A percentile compares a stretch with the other conserved stretches of the same genome.
Evolutionary conservation across 2,888 invertebrate genomes (phyloP).

Genomic region (Ochropacha duplaris): DNA sequence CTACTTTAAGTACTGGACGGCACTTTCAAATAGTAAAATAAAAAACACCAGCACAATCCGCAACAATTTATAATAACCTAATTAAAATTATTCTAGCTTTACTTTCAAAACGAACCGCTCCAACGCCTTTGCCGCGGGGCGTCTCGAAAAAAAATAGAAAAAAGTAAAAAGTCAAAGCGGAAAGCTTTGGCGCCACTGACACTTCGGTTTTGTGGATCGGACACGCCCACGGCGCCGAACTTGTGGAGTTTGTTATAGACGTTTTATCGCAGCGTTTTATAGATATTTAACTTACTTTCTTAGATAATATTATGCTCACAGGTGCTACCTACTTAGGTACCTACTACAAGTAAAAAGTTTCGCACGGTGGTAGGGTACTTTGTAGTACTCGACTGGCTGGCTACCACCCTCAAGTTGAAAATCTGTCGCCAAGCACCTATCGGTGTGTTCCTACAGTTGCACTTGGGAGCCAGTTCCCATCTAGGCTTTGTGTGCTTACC

Average conservation of each 20-base stretch:
- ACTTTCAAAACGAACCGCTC: constrained; percentile 29
- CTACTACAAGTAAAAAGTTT: too few relatives aligned
- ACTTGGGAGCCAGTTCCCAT: too few relatives aligned
- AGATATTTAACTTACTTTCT: neutral
- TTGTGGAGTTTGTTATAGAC: neutral
- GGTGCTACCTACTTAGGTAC: neutral
- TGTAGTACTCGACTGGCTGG: too few relatives aligned
- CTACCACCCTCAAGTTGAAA: too few relatives aligned
- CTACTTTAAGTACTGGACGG: too few relatives aligned
- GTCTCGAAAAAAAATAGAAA: constrained; percentile 43
- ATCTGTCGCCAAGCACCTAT: too few relatives aligned
- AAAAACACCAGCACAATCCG: neutral
- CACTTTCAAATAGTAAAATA: too few relatives aligned
- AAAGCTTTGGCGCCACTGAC: constrained; percentile 75
- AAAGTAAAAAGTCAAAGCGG: constrained; percentile 58
- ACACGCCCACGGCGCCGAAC: constrained; percentile 67
- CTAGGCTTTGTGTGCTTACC: too few relatives aligned
- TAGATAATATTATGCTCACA: too few relatives aligned
- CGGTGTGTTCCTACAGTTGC: too few relatives aligned
- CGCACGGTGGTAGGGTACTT: too few relatives aligned
- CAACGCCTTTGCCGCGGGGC: constrained; percentile 63
- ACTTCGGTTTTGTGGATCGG: constrained; percentile 44
- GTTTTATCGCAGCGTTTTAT: neutral
- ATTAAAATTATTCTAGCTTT: constrained; percentile 55
- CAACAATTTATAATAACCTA: constrained; percentile 20